Base-by-base conservation (phyloP, 2,888 invertebrate genomes). In the Scaptodrosophila latifasciaeformis region DNA sequence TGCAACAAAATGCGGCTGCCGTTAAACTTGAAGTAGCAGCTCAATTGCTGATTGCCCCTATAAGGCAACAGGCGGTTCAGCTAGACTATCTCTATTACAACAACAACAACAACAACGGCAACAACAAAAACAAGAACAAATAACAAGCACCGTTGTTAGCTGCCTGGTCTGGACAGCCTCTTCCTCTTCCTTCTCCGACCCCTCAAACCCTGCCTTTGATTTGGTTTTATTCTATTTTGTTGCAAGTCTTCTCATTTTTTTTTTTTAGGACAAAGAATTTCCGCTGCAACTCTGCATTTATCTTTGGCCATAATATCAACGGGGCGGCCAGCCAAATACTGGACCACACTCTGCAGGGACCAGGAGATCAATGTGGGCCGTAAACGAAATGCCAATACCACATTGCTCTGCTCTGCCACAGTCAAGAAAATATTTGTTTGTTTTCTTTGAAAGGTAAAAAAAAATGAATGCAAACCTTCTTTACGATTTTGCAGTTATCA, bases 21-120 rank as follows among this genome's bases (percentile, higher is more conserved):
- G 45, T 54, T 47, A n/a, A 70, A 68, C 68, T 69, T 67, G 74
- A 77, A 75, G 64, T 77, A 70, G 66, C 65, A 67, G 59, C 60
- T 66, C 75, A 77, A 74, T 77, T 76, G 54, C 70, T 76, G 80
- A 82, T 81, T 79, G 80, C 80, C 80, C 76, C 69, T 79, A 81
- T 78, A 82, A 80, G 81, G 74, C 75, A 69, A 59, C 50, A 69
- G 44, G 58, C 67, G 54, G 59, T 61, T n/a, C 24, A 54, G 64
- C 58, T n/a, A n/a, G n/a, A 54, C 74, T 77, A 80, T 70, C 77
- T 79, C 80, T 79, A 75, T 80, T 80, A 72, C 67, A 58, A 70
- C 68, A 62, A 59, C 58, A 59, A 62, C 60, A 48, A 62, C 21
- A 30, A 15, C 50, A 45, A 18, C 31, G n/a, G 43, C 39, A 62